A percentile compares a stretch with the other conserved stretches of the same genome.
Conservation (phyloP, 2,888 invertebrate genomes). For the Amorpha juglandis region DNA sequence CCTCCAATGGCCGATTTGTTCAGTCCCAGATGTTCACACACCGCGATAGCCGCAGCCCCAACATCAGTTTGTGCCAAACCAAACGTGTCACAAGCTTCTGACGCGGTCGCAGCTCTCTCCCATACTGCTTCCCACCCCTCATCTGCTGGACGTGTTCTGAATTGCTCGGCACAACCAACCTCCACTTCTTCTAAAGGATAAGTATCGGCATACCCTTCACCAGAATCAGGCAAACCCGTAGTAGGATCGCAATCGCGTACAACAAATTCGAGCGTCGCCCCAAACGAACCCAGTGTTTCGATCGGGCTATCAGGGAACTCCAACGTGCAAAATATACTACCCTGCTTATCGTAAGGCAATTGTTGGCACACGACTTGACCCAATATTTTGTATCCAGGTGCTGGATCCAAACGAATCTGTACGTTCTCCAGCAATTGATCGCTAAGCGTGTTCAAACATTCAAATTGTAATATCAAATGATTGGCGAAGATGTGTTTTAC, state of each 20-base stretch:
- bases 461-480: slow-evolving; percentile 97
- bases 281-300: slow-evolving; percentile 92
- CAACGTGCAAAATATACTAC: slow-evolving; percentile 92
- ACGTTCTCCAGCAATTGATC: slow-evolving; percentile 98
- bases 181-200: slow-evolving; percentile 95
- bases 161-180: slow-evolving; percentile 71
- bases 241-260: slow-evolving; percentile 98
- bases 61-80: slow-evolving; percentile 87
- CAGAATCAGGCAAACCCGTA: slow-evolving; percentile 96
- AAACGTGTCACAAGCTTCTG: slow-evolving; percentile 96
- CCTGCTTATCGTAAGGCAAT: slow-evolving; percentile 93
- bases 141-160: slow-evolving; percentile 57
- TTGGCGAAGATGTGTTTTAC: slow-evolving; percentile 95
- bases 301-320: slow-evolving; percentile 82
- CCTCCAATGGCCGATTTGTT: slow-evolving; percentile 64
- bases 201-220: slow-evolving; percentile 97
- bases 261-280: slow-evolving; percentile 95
- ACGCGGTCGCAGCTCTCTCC: slow-evolving; percentile 87
- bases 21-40: slow-evolving; percentile 71
- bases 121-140: slow-evolving; percentile 88
- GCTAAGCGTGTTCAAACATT: slow-evolving; percentile 97
- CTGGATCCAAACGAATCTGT: slow-evolving; percentile 92
- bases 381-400: slow-evolving; percentile 90
- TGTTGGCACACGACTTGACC: slow-evolving; percentile 89
- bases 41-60: slow-evolving; percentile 67